Evolutionary conservation across 2,888 invertebrate genomes (phyloP).

Genomic region (Oconnorella tubifera): DNA sequence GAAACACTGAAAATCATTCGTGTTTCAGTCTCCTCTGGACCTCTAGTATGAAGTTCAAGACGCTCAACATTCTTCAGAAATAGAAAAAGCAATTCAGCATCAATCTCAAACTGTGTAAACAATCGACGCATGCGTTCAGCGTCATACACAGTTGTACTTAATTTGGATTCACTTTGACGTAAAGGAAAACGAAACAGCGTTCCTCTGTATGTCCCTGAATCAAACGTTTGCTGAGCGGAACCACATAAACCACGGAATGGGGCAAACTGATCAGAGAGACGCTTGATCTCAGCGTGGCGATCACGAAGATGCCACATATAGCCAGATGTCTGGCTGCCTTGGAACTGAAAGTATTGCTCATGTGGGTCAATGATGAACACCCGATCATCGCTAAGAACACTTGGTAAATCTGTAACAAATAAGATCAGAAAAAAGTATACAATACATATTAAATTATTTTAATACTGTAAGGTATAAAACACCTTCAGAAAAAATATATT

Average conservation of each 20-base stretch:
- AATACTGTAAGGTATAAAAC: too few species aligned
- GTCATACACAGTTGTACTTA: slow-evolving; percentile 41
- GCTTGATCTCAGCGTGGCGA: slow-evolving; percentile 11
- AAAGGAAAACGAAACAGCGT: slow-evolving; percentile 50
- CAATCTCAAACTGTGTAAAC: slow-evolving; percentile 39
- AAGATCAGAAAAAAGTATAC: too few species aligned
- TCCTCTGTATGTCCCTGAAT: slow-evolving; percentile 39
- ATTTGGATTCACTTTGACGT: slow-evolving; percentile 36
- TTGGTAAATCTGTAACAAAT: slow-evolving; percentile 44
- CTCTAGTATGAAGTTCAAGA: slow-evolving; percentile 8
- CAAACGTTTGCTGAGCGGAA: slow-evolving; percentile 20
- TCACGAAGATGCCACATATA: slow-evolving; percentile 34
- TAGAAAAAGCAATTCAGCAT: slow-evolving; percentile 40
- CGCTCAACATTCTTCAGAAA: slow-evolving; percentile 44
- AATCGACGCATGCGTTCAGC: slow-evolving; percentile 37
- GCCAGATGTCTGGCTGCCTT: slow-evolving; percentile 35
- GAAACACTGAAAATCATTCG: slow-evolving; percentile 11
- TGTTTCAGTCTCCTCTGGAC: not conserved
- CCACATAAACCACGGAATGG: slow-evolving; percentile 40
- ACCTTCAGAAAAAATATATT: too few species aligned
- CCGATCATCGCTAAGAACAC: slow-evolving; percentile 43
- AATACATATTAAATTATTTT: too few species aligned
- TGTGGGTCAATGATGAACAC: slow-evolving; percentile 45
- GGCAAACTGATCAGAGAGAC: slow-evolving; percentile 32
- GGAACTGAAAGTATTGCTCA: slow-evolving; percentile 36